Conservation (phyloP, 2,797 vertebrate genomes). For the Sciurus carolinensis region DNA sequence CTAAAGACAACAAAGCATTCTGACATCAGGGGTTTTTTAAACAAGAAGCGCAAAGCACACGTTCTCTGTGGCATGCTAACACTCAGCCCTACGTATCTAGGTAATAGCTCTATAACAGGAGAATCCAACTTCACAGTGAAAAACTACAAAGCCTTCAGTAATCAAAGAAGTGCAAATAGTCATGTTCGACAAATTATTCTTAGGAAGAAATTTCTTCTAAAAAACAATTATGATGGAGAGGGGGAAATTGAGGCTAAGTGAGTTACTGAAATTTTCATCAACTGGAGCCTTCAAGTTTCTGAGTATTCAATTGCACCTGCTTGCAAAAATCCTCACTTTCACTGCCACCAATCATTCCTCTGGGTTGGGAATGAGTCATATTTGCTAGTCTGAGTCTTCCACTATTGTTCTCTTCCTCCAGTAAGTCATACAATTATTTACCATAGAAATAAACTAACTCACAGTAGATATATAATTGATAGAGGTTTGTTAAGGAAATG, state of each 20-base stretch:
- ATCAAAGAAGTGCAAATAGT: not conserved
- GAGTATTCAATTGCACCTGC: not conserved
- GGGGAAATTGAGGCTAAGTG: not conserved
- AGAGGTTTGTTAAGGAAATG: not conserved
- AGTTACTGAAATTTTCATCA: not conserved
- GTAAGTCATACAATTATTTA: not conserved
- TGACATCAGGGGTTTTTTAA: not conserved
- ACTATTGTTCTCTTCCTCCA: not conserved
- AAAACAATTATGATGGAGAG: not conserved
- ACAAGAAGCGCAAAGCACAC: not conserved
- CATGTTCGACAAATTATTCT: not conserved
- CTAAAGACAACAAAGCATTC: conserved; percentile 39
- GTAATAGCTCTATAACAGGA: not conserved
- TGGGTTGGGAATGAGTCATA: conserved; percentile 29
- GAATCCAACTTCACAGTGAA: not conserved
- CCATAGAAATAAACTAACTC: not conserved
- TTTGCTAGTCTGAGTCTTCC: not conserved
- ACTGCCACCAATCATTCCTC: not conserved
- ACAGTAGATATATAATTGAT: not conserved
- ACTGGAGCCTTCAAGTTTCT: not conserved
- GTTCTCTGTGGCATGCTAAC: not conserved
- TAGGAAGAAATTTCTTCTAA: not conserved
- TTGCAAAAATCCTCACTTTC: not conserved
- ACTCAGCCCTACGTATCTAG: not conserved
- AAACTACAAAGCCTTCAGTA: not conserved